Conservation (phyloP, 2,113 vertebrate genomes). For the Centropus unirufus region DNA sequence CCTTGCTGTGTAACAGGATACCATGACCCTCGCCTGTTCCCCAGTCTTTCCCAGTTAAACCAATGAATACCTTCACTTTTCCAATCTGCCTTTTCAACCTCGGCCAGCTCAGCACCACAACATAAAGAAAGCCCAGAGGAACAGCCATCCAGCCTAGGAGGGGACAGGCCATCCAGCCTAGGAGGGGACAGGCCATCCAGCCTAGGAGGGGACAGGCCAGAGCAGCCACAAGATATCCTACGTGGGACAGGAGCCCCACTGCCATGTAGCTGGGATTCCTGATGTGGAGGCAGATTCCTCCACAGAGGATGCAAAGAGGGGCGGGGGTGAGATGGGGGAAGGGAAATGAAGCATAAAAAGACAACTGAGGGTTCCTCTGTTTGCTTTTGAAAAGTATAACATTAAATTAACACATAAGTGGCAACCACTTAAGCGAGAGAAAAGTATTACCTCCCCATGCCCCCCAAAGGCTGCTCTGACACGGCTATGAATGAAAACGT, state of each 20-base stretch:
- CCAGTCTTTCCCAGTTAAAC: background rate
- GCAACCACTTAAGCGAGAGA: slow-evolving; percentile 40
- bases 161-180: too few species aligned
- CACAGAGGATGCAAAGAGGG: background rate
- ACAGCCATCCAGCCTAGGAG: background rate
- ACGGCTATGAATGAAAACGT: slow-evolving; percentile 64
- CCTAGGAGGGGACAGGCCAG: background rate
- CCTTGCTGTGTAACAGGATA: background rate
- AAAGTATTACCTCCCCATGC: background rate
- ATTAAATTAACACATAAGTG: slow-evolving; percentile 72
- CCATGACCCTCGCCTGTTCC: background rate
- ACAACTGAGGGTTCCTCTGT: slow-evolving; percentile 20
- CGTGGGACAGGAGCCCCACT: background rate
- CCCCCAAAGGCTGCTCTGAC: slow-evolving; percentile 21
- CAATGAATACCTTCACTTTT: background rate
- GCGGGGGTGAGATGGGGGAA: background rate
- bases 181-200: too few species aligned
- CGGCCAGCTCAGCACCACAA: background rate
- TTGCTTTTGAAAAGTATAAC: slow-evolving; percentile 34
- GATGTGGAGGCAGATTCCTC: background rate
- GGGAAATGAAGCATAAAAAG: slow-evolving; percentile 52
- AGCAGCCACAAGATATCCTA: background rate
- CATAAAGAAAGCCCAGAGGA: background rate
- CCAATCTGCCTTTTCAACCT: background rate
- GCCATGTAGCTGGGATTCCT: background rate